Percentiles rank a stretch among this genome's conserved stretches.
Conservation (phyloP, 2,797 vertebrate species). For the Oreochromis mossambicus region DNA sequence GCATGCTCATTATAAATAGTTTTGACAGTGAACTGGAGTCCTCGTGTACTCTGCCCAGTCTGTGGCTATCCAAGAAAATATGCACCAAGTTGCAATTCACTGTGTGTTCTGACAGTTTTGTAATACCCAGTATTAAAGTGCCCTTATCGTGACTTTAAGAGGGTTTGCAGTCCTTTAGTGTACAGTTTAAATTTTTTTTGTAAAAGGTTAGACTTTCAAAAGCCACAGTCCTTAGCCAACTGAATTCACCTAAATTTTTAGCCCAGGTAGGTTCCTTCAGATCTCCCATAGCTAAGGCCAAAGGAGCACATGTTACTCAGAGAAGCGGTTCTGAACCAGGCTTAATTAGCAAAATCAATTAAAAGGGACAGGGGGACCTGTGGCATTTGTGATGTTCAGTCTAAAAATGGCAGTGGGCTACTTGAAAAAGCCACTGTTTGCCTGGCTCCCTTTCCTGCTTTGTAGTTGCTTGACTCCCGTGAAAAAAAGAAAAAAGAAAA, state of each 20-base stretch:
- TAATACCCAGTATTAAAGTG: not conserved
- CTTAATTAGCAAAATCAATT: slow-evolving; percentile 76
- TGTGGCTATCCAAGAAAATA: not conserved
- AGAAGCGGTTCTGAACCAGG: slow-evolving; percentile 30
- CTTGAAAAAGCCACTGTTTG: slow-evolving; percentile 37
- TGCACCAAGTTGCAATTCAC: not conserved
- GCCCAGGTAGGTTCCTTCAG: slow-evolving; percentile 24
- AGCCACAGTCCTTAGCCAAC: not conserved
- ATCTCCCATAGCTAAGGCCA: slow-evolving; percentile 33
- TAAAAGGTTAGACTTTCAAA: not conserved
- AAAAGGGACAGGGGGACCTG: slow-evolving; percentile 67
- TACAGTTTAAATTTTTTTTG: not conserved
- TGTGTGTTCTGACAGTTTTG: not conserved
- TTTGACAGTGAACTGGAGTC: not conserved
- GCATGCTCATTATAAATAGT: not conserved
- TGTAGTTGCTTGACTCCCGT: slow-evolving; percentile 66
- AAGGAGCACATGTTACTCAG: slow-evolving; percentile 60
- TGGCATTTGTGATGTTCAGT: slow-evolving; percentile 67
- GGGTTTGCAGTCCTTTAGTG: not conserved
- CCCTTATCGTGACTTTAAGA: not conserved
- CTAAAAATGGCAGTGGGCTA: slow-evolving; percentile 71
- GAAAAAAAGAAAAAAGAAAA: not conserved
- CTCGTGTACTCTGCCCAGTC: not conserved
- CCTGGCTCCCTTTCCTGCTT: slow-evolving; percentile 49
- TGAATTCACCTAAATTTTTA: not conserved